Percentiles rank a stretch among this genome's conserved stretches.
Conservation (phyloP, 2,888 invertebrate species). For the Cheilosia vernalis region DNA sequence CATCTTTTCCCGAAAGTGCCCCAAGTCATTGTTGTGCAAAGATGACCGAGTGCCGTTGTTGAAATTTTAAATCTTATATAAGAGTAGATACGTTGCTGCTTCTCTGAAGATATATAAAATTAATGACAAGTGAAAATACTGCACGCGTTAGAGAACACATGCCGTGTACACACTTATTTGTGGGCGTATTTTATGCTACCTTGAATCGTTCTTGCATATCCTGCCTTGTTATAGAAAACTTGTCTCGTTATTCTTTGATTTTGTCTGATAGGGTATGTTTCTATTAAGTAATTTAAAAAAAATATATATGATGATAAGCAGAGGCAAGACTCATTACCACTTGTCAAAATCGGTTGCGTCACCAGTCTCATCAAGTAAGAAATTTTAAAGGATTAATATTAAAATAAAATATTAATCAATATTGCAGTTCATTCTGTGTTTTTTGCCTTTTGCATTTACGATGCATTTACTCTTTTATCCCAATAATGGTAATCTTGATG, state of each 20-base stretch:
- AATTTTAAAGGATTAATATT: too few relatives aligned
- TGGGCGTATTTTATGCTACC: slow-evolving; percentile 16
- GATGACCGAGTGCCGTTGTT: slow-evolving; percentile 40
- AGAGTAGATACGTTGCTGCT: slow-evolving; percentile 38
- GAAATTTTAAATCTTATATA: slow-evolving; percentile 7
- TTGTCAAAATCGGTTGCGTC: too few relatives aligned
- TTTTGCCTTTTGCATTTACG: too few relatives aligned
- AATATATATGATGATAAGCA: too few relatives aligned
- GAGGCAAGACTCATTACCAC: too few relatives aligned
- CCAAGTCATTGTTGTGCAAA: slow-evolving; percentile 34
- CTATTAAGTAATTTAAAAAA: not conserved
- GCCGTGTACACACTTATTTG: not conserved
- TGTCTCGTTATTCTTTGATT: too few relatives aligned
- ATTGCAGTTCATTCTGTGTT: too few relatives aligned
- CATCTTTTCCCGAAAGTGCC: slow-evolving; percentile 34
- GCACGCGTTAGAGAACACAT: not conserved
- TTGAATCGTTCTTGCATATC: slow-evolving; percentile 1
- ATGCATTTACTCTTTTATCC: too few relatives aligned
- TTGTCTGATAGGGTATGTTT: not conserved
- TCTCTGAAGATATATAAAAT: slow-evolving; percentile 41
- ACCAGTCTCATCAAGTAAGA: too few relatives aligned
- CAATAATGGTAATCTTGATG: too few relatives aligned
- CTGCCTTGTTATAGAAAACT: not conserved
- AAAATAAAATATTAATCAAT: too few relatives aligned
- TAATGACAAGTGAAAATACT: slow-evolving; percentile 42